Evolutionary conservation across 64 coral and sea anemone species (phyloP), one percentile per base, ranked within the genome.

Genomic region (Dendrophyllia cribrosa): DNA sequence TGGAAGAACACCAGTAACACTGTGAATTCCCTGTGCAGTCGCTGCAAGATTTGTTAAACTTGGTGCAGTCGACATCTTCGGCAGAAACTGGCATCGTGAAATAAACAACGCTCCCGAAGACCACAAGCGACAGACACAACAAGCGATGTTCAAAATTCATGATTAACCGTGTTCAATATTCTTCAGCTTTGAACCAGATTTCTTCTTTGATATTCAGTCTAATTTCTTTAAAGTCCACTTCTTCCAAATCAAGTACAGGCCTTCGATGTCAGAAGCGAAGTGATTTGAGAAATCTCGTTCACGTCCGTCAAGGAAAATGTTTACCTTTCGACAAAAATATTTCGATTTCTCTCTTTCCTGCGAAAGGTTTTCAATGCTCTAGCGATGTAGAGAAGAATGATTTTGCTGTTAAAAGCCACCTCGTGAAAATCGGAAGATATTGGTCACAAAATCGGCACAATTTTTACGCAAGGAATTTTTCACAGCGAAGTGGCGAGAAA

Each of bases 1-100:
- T 91, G 26, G 69, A 83, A 82, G 84, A 82, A 65, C 95, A 97
- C 74, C 77, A 97, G 43, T 97, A 97, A 64, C 95, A 97, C 11
- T 76, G 68, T 8, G 88, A 21, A 43, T 97, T 56, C 59, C 83
- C 88, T 7, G 95, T 94, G 67, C 95, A 97, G 9, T 59, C 52
- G 11, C 87, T 80, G 16, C 95, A 97, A 24, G 95, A 97, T 9
- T 47, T 13, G 67, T 97, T 97, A 63, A 67, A 93, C 34, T 68
- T 97, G 16, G 60, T 17, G 43, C 95, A 97, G 52, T 90, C 83
- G 45, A 44, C 44, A 51, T 92, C 90, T 4, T 34, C 79, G 3
- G 60, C 93, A n/a, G 92, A 94, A 74, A 91, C 83, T 22, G 95
- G 95, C 9, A 76, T 91, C 19, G 92, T 91, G 88, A 97, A 46